A percentile compares a stretch with the other conserved stretches of the same genome.
Evolutionary conservation across 2,113 vertebrate species (phyloP).

Genomic region (Aspidoscelis tigris): DNA sequence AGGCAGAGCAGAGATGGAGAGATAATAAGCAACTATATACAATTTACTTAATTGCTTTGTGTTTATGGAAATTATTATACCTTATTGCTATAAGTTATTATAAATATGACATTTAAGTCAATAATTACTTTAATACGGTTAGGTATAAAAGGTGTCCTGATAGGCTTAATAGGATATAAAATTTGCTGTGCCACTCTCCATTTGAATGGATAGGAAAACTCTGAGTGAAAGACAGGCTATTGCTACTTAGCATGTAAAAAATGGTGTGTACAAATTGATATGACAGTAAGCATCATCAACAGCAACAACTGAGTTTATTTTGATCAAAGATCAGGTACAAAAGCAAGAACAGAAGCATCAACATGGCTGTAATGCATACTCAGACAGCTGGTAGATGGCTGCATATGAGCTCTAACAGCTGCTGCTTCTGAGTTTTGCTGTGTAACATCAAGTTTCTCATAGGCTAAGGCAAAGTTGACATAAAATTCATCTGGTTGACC

Average conservation of each 20-base stretch:
- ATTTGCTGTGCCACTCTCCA: constrained; percentile 15
- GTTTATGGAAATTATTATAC: constrained; percentile 15
- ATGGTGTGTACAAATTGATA: not conserved
- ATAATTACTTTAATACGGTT: constrained; percentile 8
- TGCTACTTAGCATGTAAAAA: not conserved
- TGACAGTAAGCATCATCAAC: not conserved
- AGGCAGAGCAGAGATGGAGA: not conserved
- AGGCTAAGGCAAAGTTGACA: no score
- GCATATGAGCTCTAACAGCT: not conserved
- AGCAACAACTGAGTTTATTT: not conserved
- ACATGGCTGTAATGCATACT: no score
- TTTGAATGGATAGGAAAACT: not conserved
- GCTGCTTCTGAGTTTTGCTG: no score
- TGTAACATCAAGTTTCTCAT: no score
- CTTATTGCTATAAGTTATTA: not conserved
- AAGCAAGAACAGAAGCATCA: no score
- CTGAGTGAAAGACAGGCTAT: not conserved
- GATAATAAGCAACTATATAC: constrained; percentile 7
- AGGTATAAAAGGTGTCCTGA: not conserved
- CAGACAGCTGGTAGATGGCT: not conserved
- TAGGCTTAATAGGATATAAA: not conserved
- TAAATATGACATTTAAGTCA: constrained; percentile 2
- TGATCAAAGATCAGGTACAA: no score
- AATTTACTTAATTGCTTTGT: constrained; percentile 4
- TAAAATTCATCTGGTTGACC: no score